A percentile compares a stretch with the other conserved stretches of the same genome.
These are phyloP conservation scores for Hyla sarda DNA, from an alignment of 2,113 vertebrate species.

Conservation along the genomic window DNA sequence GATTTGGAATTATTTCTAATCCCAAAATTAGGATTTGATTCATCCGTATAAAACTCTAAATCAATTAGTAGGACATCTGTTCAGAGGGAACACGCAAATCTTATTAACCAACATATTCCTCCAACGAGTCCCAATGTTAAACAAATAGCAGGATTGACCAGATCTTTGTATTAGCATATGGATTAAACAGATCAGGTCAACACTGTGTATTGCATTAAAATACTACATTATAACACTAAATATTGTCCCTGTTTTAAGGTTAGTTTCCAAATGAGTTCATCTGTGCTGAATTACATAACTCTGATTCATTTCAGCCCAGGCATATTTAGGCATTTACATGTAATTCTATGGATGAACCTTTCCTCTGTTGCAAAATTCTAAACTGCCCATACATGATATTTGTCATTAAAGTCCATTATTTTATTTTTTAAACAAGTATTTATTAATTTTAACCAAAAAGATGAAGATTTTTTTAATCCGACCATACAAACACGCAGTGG, in stretches of 20 bases:
- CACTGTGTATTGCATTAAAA: background rate
- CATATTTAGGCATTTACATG: too few species aligned
- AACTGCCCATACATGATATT: too few species aligned
- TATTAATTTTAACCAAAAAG: too few species aligned
- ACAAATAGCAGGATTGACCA: background rate
- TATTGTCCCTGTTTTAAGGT: background rate
- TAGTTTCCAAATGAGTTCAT: background rate
- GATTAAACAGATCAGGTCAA: background rate
- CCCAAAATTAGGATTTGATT: slow-evolving; percentile 30
- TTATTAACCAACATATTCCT: background rate
- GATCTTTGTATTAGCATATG: background rate
- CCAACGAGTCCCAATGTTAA: background rate
- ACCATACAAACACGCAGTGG: too few species aligned
- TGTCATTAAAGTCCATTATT: too few species aligned
- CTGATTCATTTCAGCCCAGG: too few species aligned
- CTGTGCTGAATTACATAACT: too few species aligned
- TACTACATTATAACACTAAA: background rate
- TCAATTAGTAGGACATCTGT: slow-evolving; percentile 16
- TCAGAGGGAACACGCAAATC: background rate
- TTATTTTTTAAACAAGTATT: too few species aligned
- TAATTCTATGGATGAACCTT: too few species aligned
- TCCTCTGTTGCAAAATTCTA: too few species aligned
- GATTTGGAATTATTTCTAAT: slow-evolving; percentile 21
- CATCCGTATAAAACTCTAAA: slow-evolving; percentile 11
- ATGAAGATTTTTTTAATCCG: too few species aligned